Evolutionary conservation across 2,797 vertebrate species (phyloP), one percentile per base, ranked within the genome.

Genomic region (Phataginus tetradactyla): DNA sequence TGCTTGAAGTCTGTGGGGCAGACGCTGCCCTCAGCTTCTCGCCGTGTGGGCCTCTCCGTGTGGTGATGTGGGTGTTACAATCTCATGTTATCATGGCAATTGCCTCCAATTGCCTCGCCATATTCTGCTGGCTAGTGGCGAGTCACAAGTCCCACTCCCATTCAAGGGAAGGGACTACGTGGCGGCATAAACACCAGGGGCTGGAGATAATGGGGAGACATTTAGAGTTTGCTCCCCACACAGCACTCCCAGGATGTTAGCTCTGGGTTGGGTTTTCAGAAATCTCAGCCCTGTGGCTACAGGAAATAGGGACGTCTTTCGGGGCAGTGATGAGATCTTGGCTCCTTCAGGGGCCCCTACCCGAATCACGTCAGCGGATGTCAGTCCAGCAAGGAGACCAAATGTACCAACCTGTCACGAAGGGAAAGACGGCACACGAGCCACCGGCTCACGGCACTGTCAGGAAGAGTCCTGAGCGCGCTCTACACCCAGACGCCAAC

Each of bases 201-300:
- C 0, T 14, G 1, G 20, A 14, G 5, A 59, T 42, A 59, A 69
- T 0, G 13, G 23, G 39, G 9, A 11, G n/a, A 27, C 34, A 4
- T 39, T 71, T 23, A 39, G 29, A 71, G 29, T 79, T 45, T 90
- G 64, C 79, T 85, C 66, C 59, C 42, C 5, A 42, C n/a, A 45
- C 1, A 59, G 20, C 39, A 81, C 23, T 64, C 49, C 79, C 4
- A 77, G 27, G 45, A 64, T 75, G 45, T 45, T 45, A 32, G 42
- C 7, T 63, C 23, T n/a, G 61, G 10, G 17, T 86, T 89, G 32
- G 4, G n/a, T 68, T 77, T 95, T 93, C 61, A 90, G 90, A 78
- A 90, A 78, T 53, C n/a, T 37, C 37, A 27, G 29, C 37, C 25
- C 29, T 69, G 21, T 32, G 20, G 13, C 39, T 25, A 27, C 1